Percentiles rank a stretch among this genome's conserved stretches.
Conservation (phyloP, 2,888 invertebrate species). For the Strigamia crassipes region DNA sequence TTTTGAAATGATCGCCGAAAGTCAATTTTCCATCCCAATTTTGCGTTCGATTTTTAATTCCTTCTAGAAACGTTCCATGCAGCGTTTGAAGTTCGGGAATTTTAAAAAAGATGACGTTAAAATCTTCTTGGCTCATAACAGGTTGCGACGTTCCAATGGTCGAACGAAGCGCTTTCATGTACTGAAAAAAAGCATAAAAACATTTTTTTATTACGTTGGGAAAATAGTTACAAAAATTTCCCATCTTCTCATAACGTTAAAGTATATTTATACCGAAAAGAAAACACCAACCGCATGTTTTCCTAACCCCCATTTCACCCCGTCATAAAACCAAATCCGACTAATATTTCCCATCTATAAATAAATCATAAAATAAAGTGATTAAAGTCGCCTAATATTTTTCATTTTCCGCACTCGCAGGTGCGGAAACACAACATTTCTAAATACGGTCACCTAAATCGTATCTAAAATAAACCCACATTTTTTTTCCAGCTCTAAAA, state of each 20-base stretch:
- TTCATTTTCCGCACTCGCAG: not conserved
- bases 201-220: conserved; percentile 2
- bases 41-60: conserved; percentile 69
- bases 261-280: not conserved
- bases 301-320: not conserved
- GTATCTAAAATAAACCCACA: not conserved
- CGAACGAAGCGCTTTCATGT: conserved; percentile 88
- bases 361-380: not conserved
- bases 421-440: not conserved
- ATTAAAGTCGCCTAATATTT: not conserved
- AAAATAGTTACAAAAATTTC: not conserved
- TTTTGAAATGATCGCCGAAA: conserved; percentile 84
- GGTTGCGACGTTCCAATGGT: conserved; percentile 86
- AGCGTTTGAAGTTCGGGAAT: conserved; percentile 83
- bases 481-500: not conserved
- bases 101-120: conserved; percentile 88
- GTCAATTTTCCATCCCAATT: conserved; percentile 75
- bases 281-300: not conserved
- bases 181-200: conserved; percentile 65
- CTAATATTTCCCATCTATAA: not conserved
- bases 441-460: not conserved
- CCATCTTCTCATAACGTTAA: not conserved
- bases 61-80: conserved; percentile 81
- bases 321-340: not conserved
- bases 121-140: conserved; percentile 84